Conservation (phyloP, 2,797 vertebrate species). For the Etheostoma perlongum region DNA sequence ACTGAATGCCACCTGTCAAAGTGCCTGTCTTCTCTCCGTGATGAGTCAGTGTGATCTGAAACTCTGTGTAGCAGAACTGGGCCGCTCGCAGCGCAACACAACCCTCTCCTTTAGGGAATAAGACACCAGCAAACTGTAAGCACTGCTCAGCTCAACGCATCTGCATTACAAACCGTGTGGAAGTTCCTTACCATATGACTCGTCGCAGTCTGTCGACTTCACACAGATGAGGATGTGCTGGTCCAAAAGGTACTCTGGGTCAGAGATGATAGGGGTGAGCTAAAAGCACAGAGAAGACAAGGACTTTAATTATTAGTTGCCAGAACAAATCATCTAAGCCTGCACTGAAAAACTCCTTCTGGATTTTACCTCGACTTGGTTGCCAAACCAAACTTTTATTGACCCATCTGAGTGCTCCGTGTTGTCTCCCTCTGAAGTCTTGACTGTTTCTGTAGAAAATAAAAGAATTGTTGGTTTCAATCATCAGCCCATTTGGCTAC, state of each 20-base stretch:
- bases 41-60: slow-evolving; percentile 91
- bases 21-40: slow-evolving; percentile 93
- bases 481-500: background rate
- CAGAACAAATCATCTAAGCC: background rate
- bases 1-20: slow-evolving; percentile 91
- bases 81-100: slow-evolving; percentile 93
- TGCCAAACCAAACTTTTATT: slow-evolving; percentile 91
- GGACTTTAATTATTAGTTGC: background rate
- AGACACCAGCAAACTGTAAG: slow-evolving; percentile 27
- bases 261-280: slow-evolving; percentile 98
- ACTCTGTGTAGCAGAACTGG: slow-evolving; percentile 88
- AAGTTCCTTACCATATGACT: slow-evolving; percentile 91
- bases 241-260: slow-evolving; percentile 96
- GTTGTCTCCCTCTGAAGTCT: slow-evolving; percentile 95
- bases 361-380: slow-evolving; percentile 91
- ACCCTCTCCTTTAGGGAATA: slow-evolving; percentile 88
- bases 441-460: slow-evolving; percentile 89
- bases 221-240: slow-evolving; percentile 97
- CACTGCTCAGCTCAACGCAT: background rate
- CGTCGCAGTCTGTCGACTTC: slow-evolving; percentile 95
- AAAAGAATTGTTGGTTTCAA: slow-evolving; percentile 9
- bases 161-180: background rate
- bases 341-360: background rate
- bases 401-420: slow-evolving; percentile 88
- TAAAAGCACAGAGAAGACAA: slow-evolving; percentile 63